phyloP scores from a whole-genome alignment of 2,113 vertebrate species.

The Nothoprocta pentlandii region DNA sequence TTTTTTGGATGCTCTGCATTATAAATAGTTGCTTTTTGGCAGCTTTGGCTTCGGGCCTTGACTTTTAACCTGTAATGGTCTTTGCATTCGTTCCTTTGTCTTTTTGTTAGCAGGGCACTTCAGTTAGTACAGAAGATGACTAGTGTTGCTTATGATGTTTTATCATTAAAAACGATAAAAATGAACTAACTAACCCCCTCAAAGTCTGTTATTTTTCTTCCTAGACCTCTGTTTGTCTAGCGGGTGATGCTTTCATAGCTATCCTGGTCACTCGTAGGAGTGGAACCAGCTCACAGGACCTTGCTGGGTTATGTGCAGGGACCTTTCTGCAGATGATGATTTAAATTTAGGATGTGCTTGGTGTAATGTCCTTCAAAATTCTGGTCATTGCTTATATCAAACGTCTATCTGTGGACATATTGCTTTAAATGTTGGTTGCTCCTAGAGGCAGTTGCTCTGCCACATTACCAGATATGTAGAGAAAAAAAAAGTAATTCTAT shows the following conservation, averaged over 20 bases:
- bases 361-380: not conserved
- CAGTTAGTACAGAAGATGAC: not conserved
- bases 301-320: not conserved
- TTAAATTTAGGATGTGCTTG: not conserved
- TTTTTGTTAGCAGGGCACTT: not conserved
- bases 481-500: not conserved
- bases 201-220: not conserved
- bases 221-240: rapidly evolving
- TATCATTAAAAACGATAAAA: not conserved
- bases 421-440: not conserved
- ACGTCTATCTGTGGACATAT: rapidly evolving
- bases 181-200: not conserved
- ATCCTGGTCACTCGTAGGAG: not conserved
- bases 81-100: not conserved
- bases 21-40: not conserved
- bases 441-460: too few relatives aligned
- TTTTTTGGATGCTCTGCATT: not conserved
- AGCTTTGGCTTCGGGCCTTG: not conserved
- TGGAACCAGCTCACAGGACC: not conserved
- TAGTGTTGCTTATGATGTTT: not conserved
- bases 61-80: not conserved
- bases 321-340: not conserved
- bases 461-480: not conserved
- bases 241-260: not conserved
- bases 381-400: not conserved